phyloP scores from a whole-genome alignment of 1,140 invertebrate species.

The Drosophila biarmipes region DNA sequence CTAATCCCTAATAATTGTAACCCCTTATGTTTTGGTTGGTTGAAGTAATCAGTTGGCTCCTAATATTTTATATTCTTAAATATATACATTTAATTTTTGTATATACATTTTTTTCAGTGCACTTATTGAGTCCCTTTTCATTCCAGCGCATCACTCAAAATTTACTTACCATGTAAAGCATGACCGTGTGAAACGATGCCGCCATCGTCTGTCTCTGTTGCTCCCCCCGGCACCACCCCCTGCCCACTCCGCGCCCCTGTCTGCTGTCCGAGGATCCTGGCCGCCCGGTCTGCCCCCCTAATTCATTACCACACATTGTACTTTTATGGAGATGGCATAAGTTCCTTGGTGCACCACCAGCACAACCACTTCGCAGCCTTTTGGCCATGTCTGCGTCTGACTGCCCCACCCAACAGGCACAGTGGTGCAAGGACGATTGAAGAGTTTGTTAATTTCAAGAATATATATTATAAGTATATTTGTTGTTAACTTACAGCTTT shows the following conservation, averaged over 20 bases:
- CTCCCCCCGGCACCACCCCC: neutral
- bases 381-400: constrained; percentile 25
- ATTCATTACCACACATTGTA: constrained; percentile 63
- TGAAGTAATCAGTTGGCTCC: too few species aligned
- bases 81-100: too few species aligned
- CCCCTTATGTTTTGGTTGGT: too few species aligned
- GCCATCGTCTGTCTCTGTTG: constrained; percentile 24
- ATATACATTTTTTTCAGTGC: neutral
- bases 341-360: constrained; percentile 27
- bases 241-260: neutral
- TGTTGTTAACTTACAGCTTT: too few species aligned
- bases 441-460: too few species aligned
- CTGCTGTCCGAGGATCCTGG: constrained; percentile 30
- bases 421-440: constrained; percentile 13
- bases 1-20: too few species aligned
- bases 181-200: constrained; percentile 61
- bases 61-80: too few species aligned
- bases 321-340: constrained; percentile 53
- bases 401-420: constrained; percentile 25
- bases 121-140: constrained; percentile 28
- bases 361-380: constrained; percentile 7
- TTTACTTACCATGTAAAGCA: constrained; percentile 60
- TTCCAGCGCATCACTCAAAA: constrained; percentile 45
- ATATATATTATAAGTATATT: too few species aligned
- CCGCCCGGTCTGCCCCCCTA: constrained; percentile 1